phyloP scores from a whole-genome alignment of 2,888 invertebrate species.

The Leucania comma region DNA sequence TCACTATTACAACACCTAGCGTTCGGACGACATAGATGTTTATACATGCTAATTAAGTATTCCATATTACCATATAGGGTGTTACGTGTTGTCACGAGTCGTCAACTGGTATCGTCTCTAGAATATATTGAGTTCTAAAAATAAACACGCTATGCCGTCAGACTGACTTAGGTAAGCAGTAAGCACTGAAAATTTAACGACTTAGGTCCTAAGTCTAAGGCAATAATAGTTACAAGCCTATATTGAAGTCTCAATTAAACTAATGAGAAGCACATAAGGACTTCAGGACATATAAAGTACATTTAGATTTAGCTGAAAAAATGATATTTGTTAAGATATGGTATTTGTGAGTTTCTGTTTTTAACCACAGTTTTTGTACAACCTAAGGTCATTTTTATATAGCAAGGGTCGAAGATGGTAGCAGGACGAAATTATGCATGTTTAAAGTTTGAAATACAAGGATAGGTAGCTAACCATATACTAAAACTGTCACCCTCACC shows the following conservation, averaged over 20 bases:
- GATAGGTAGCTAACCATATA: no score
- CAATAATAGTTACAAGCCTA: background rate
- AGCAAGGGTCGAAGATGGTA: no score
- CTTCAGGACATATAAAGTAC: background rate
- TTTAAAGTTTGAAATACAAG: no score
- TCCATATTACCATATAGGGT: constrained; percentile 37
- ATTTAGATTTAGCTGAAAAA: background rate
- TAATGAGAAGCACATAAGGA: background rate
- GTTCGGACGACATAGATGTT: constrained; percentile 37
- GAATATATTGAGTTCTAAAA: constrained; percentile 48
- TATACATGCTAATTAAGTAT: constrained; percentile 42
- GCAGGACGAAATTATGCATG: no score
- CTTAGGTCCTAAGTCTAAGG: background rate
- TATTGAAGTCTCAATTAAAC: background rate
- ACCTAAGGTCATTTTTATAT: no score
- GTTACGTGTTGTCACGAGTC: constrained; percentile 35
- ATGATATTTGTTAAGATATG: background rate
- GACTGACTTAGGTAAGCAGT: constrained; percentile 14
- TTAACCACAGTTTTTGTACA: background rate
- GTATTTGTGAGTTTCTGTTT: background rate
- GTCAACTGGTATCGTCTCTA: constrained; percentile 30
- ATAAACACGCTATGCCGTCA: constrained; percentile 31
- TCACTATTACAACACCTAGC: constrained; percentile 52
- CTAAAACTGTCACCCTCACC: no score
- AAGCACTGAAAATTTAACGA: background rate